Evolutionary conservation across 2,888 invertebrate species (phyloP).

Genomic region (Xylota segnis): DNA sequence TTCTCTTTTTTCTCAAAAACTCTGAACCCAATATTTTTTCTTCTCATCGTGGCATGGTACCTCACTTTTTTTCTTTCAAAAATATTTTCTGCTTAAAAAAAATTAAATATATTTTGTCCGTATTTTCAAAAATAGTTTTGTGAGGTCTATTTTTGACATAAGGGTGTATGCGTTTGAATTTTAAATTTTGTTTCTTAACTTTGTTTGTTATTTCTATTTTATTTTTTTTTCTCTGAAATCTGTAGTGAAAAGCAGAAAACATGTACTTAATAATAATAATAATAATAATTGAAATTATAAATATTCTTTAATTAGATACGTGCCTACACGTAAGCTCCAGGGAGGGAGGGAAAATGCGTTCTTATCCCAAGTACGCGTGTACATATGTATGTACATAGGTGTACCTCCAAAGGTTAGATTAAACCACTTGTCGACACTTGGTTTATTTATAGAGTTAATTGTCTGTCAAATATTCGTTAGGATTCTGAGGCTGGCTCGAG

Average conservation of each 20-base stretch:
- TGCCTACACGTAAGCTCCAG: not conserved
- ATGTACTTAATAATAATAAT: constrained; percentile 29
- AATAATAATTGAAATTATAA: not conserved
- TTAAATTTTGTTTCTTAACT: constrained; percentile 50
- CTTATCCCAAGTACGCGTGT: not conserved
- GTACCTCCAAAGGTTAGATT: not conserved
- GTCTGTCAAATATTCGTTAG: too few relatives aligned
- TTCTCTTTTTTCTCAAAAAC: constrained; percentile 11
- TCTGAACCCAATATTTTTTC: constrained; percentile 21
- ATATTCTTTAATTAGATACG: constrained; percentile 16
- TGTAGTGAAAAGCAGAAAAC: constrained; percentile 52
- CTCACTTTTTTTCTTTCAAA: constrained; percentile 35
- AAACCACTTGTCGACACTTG: not conserved
- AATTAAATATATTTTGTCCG: constrained; percentile 61
- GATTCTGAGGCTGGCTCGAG: too few relatives aligned
- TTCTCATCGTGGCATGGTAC: constrained; percentile 15
- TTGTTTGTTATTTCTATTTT: constrained; percentile 28
- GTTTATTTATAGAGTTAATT: too few relatives aligned
- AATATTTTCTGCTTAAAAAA: constrained; percentile 53
- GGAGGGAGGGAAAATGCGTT: not conserved
- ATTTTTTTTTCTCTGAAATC: constrained; percentile 26
- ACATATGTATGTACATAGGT: not conserved
- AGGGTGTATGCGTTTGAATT: constrained; percentile 53
- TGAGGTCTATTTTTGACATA: constrained; percentile 70
- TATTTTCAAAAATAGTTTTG: constrained; percentile 73